Conservation (phyloP, 2,888 invertebrate species). For the Lepas anatifera region DNA sequence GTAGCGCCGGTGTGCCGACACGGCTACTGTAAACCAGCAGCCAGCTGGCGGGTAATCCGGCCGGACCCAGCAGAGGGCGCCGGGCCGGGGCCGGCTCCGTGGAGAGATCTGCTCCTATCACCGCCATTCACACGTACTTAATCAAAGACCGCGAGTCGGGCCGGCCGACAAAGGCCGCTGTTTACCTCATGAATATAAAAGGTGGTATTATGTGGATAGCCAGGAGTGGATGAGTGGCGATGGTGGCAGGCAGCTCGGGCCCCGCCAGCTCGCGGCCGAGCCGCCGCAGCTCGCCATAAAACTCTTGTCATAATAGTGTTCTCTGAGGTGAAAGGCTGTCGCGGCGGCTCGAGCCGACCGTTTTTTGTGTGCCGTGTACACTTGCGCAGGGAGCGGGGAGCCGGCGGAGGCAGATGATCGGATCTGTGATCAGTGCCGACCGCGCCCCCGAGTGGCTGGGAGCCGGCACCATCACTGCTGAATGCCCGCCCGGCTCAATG, state of each 20-base stretch:
- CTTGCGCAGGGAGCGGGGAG: not conserved
- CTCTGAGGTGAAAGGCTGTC: not conserved
- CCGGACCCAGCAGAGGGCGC: not conserved
- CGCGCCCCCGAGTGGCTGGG: too few relatives aligned
- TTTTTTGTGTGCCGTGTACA: conserved; percentile 2
- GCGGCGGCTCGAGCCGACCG: not conserved
- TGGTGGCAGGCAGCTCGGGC: not conserved
- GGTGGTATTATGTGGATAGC: conserved; percentile 5
- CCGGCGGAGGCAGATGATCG: not conserved
- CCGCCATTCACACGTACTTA: conserved; percentile 8
- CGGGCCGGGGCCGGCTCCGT: not conserved
- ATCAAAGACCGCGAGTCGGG: conserved; percentile 7
- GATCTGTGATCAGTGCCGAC: not conserved
- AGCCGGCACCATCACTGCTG: too few relatives aligned
- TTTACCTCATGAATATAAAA: conserved; percentile 12
- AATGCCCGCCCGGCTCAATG: too few relatives aligned
- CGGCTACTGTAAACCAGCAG: too few relatives aligned
- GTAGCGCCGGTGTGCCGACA: too few relatives aligned
- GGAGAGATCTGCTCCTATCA: not conserved
- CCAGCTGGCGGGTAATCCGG: not conserved
- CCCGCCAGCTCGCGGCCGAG: not conserved
- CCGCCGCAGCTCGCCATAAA: not conserved
- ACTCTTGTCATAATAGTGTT: conserved; percentile 10
- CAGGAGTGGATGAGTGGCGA: conserved; percentile 7
- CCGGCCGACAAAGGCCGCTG: not conserved